Conservation (phyloP, 2,888 invertebrate species). For the Isotomurus palustris region DNA sequence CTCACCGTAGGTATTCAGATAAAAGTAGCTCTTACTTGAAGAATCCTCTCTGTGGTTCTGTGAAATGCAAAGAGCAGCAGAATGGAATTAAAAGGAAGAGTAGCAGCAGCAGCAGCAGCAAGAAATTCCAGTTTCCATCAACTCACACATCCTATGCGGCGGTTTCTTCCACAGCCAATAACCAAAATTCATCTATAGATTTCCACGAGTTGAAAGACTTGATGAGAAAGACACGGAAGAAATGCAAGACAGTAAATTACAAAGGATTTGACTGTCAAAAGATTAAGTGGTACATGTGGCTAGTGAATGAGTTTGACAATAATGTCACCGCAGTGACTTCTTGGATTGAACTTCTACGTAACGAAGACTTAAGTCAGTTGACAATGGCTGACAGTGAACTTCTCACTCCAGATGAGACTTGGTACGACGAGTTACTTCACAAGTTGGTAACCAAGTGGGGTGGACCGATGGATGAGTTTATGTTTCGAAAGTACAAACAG, state of each 20-base stretch:
- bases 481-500: conserved; percentile 40
- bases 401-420: conserved; percentile 28
- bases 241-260: conserved; percentile 16
- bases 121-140: too few relatives aligned
- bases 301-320: conserved; percentile 35
- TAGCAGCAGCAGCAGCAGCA: too few relatives aligned
- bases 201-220: too few relatives aligned
- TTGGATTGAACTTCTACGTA: conserved; percentile 32
- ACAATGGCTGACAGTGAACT: conserved; percentile 3
- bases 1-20: too few relatives aligned
- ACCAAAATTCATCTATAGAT: too few relatives aligned
- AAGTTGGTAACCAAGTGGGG: conserved; percentile 37
- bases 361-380: conserved; percentile 8
- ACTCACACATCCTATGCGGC: too few relatives aligned
- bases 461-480: conserved; percentile 35
- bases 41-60: too few relatives aligned
- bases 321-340: conserved; percentile 23
- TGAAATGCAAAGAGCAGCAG: too few relatives aligned
- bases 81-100: too few relatives aligned
- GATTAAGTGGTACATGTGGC: conserved; percentile 32
- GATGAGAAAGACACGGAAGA: conserved; percentile 16
- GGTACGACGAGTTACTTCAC: conserved; percentile 33
- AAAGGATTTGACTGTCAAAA: conserved; percentile 36
- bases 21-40: too few relatives aligned
- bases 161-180: too few relatives aligned